Evolutionary conservation across 1,140 invertebrate species (phyloP), one percentile per base, ranked within the genome.

Genomic region (Aricia agestis): DNA sequence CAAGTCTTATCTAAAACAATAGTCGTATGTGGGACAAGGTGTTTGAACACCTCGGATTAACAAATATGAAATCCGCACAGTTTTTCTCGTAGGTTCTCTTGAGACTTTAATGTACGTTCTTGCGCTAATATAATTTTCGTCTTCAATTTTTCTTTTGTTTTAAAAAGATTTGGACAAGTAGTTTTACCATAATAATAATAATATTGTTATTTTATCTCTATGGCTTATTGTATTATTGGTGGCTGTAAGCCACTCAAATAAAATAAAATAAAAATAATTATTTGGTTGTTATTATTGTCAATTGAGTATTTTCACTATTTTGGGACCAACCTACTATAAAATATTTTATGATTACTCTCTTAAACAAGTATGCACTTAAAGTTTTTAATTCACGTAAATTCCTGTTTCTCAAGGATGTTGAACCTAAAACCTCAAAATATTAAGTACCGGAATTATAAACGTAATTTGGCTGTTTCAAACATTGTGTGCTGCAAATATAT

Each of bases 1-100:
- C 19, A 63, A 63, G 18, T 63, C 59, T 63, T 63, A 63, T 63
- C 59, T 19, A 63, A 63, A 19, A 63, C 59, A 63, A 63, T 63
- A 19, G 59, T 2, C 59, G 59, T 25, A 63, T 19, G 59, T 63
- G 59, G 59, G 59, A 63, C 59, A 63, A 63, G 59, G 59, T 25
- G 19, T 18, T 11, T 25, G 59, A 63, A 63, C 5, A 63, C 10
- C 18, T 63, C 17, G 59, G 59, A 63, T 63, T 63, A 63, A 63
- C 59, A 63, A 63, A 19, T 25, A 11, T 19, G 0, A 18, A 63
- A 19, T 63, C 18, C 59, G 7, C 10, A 25, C 17, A 10, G 17
- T 63, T 63, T 63, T 63, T 25, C 45, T 52, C 45, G 45, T 52
- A 52, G 45, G 45, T 52, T 52, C 45, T 15, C 0, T 9, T 36